Evolutionary conservation across 2,113 vertebrate species (phyloP), one percentile per base, ranked within the genome.

Genomic region (Odocoileus virginianus): DNA sequence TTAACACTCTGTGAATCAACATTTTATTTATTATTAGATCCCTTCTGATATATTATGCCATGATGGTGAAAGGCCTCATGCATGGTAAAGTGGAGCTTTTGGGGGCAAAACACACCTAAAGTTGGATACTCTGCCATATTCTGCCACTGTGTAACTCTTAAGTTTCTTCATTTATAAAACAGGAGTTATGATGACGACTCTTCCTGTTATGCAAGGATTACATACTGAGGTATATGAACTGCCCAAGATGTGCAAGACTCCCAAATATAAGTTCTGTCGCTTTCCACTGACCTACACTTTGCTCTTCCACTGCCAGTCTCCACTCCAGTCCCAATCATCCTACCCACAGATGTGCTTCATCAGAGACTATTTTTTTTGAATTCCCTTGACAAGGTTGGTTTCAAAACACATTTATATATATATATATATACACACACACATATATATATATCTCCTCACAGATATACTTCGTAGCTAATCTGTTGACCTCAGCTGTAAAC

Each of bases 91-190:
- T 43, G 33, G 61, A 96, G 19, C 36, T 64, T 40, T n/a, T 82
- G 33, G 54, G 81, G 1, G 1, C 87, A 57, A 94, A 33, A 57
- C 57, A 64, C 27, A 47, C 52, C 33, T 79, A 5, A 90, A 85
- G 45, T 3, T 27, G 54, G 43, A 76, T 7, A 74, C 36, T 23
- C 67, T 36, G 64, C 64, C 54, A 9, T 74, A 74, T 36, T 91
- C 47, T 81, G 10, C 50, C 57, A 79, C 7, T 89, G 12, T 61
- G 2, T 52, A n/a, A 47, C 52, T 61, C 81, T 28, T 43, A 11
- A 91, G 54, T 86, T 92, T 60, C 17, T 54, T 95, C 28, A 79
- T n/a, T 89, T 93, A 55, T 50, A 78, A 97, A 95, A 87, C 21
- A 54, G 43, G 33, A 94, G 52, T 76, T 54, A 27, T 4, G n/a